These are phyloP conservation scores for Orthonyx spaldingii DNA, from an alignment of 2,113 vertebrate genomes.

Conservation along the genomic window DNA sequence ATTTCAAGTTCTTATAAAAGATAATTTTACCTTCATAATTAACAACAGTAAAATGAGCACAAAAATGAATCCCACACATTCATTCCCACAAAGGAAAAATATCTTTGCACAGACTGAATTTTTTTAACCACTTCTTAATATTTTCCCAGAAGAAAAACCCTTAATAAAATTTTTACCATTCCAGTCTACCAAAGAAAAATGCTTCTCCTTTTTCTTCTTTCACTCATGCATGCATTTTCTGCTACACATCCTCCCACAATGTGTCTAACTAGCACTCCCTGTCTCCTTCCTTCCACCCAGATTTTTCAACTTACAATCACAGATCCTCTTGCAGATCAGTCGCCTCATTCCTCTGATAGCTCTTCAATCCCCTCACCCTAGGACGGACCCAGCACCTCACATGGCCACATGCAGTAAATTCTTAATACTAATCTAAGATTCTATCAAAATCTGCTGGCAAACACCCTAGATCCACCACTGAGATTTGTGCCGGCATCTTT, in stretches of 20 bases:
- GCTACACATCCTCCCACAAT: slow-evolving; percentile 74
- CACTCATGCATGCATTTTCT: slow-evolving; percentile 69
- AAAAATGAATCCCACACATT: not conserved
- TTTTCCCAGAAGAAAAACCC: not conserved
- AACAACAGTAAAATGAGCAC: not conserved
- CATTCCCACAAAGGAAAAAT: slow-evolving; percentile 9
- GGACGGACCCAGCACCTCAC: slow-evolving; percentile 69
- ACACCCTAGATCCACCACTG: slow-evolving; percentile 71
- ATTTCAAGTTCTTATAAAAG: not conserved
- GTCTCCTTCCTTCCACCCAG: slow-evolving; percentile 72
- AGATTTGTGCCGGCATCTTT: slow-evolving; percentile 83
- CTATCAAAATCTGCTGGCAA: slow-evolving; percentile 63
- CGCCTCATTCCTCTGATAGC: slow-evolving; percentile 90
- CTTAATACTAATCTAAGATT: slow-evolving; percentile 64
- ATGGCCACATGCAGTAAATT: slow-evolving; percentile 70
- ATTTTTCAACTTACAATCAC: slow-evolving; percentile 95
- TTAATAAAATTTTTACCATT: slow-evolving; percentile 12
- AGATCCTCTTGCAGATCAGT: slow-evolving; percentile 97
- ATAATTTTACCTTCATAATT: not conserved
- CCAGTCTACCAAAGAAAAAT: not conserved
- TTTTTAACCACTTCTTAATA: not conserved
- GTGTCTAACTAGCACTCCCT: slow-evolving; percentile 72
- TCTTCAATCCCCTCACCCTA: slow-evolving; percentile 74
- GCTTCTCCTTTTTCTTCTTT: slow-evolving; percentile 54
- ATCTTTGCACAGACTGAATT: not conserved